Percentiles rank a stretch among this genome's conserved stretches.
Evolutionary conservation across 2,888 invertebrate species (phyloP).

Genomic region (Conus canariensis): DNA sequence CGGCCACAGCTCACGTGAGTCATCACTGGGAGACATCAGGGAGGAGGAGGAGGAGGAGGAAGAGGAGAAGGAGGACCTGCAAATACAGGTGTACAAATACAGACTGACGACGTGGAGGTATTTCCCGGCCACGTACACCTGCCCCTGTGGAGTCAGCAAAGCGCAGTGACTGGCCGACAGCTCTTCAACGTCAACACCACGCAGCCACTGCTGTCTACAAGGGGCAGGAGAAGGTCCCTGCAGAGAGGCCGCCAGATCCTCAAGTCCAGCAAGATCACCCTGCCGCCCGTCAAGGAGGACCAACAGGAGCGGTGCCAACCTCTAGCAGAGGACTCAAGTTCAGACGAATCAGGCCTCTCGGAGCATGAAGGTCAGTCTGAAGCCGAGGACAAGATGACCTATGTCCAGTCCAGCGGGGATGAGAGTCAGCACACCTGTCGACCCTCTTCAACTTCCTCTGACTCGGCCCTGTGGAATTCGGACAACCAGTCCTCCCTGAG

Average conservation of each 20-base stretch:
- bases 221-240: slow-evolving; percentile 31
- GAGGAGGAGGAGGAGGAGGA: slow-evolving; percentile 53
- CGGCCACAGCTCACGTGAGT: slow-evolving; percentile 43
- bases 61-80: slow-evolving; percentile 48
- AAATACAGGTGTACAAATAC: background rate
- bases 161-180: background rate
- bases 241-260: slow-evolving; percentile 21
- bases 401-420: slow-evolving; percentile 49
- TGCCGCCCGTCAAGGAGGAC: slow-evolving; percentile 29
- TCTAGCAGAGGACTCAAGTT: slow-evolving; percentile 53
- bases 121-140: slow-evolving; percentile 29
- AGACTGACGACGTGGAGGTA: background rate
- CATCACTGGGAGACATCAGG: slow-evolving; percentile 46
- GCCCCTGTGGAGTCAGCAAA: slow-evolving; percentile 22
- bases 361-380: slow-evolving; percentile 42
- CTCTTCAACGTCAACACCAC: background rate
- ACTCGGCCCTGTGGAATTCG: slow-evolving; percentile 53
- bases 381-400: slow-evolving; percentile 36
- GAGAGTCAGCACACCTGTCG: slow-evolving; percentile 43
- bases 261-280: slow-evolving; percentile 36
- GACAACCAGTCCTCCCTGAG: slow-evolving; percentile 46
- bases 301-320: slow-evolving; percentile 34
- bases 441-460: slow-evolving; percentile 50
- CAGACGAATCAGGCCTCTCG: slow-evolving; percentile 56
- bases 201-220: slow-evolving; percentile 1